phyloP scores from a whole-genome alignment of 2,797 vertebrate genomes.

The Pseudochromis fuscus region DNA sequence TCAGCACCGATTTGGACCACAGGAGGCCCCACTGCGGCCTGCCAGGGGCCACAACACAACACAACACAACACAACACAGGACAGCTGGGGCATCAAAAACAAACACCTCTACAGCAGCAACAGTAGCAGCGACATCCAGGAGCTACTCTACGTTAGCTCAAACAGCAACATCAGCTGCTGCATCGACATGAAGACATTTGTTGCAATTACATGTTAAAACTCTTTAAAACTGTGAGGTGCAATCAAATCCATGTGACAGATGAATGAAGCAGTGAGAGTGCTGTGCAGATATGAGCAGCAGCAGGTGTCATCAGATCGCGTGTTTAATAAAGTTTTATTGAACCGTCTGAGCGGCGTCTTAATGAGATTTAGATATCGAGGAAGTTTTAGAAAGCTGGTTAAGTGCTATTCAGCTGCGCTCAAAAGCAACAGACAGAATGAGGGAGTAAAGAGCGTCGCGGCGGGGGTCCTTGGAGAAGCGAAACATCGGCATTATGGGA shows the following conservation, averaged over 20 bases:
- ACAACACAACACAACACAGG: background rate
- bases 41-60: background rate
- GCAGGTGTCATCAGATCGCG: background rate
- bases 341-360: constrained; percentile 23
- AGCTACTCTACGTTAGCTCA: too few relatives aligned
- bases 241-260: too few relatives aligned
- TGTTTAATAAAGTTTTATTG: constrained; percentile 1
- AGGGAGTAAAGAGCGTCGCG: constrained; percentile 58
- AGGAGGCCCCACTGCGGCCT: background rate
- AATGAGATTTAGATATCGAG: constrained; percentile 68
- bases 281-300: too few relatives aligned
- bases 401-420: constrained; percentile 53
- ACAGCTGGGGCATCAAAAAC: too few relatives aligned
- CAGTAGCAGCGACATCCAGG: too few relatives aligned
- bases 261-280: too few relatives aligned
- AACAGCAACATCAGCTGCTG: too few relatives aligned
- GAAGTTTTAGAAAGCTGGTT: constrained; percentile 68
- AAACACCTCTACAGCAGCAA: too few relatives aligned
- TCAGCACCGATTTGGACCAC: constrained; percentile 17
- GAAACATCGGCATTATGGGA: constrained; percentile 71
- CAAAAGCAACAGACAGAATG: constrained; percentile 58
- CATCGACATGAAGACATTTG: background rate
- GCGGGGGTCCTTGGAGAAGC: constrained; percentile 46
- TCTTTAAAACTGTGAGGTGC: too few relatives aligned
- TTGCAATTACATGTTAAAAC: too few relatives aligned